These are phyloP conservation scores for Caenorhabditis sp. DNA, from an alignment of 2,888 invertebrate species.

Conservation along the genomic window DNA sequence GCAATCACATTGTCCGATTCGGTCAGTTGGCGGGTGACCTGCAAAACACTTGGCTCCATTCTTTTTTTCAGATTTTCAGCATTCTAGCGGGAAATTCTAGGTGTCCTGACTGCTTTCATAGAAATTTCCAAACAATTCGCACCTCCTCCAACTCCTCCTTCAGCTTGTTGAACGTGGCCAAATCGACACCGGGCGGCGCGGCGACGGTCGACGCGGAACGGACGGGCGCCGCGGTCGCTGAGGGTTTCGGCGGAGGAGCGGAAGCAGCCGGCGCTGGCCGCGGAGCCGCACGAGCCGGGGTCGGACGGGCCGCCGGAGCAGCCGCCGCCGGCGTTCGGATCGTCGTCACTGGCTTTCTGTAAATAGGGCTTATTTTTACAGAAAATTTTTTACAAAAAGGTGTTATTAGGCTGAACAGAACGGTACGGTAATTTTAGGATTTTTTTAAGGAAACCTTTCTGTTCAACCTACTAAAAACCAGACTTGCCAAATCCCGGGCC, in stretches of 20 bases:
- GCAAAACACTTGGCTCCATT: not conserved
- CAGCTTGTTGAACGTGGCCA: constrained; percentile 57
- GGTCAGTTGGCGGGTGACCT: constrained; percentile 64
- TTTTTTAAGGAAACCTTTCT: too few species aligned
- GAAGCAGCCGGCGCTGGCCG: constrained; percentile 1
- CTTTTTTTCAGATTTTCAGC: not conserved
- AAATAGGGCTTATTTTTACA: too few species aligned
- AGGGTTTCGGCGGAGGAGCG: constrained; percentile 12
- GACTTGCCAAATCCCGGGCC: too few species aligned
- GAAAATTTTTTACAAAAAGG: too few species aligned
- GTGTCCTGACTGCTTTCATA: too few species aligned
- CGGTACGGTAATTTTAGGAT: too few species aligned
- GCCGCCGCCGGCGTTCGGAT: constrained; percentile 38
- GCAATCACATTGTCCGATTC: constrained; percentile 88
- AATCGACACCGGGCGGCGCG: constrained; percentile 42
- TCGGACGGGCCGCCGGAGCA: constrained; percentile 27
- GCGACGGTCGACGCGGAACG: constrained; percentile 47
- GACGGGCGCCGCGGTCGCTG: constrained; percentile 31
- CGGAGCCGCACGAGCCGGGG: constrained; percentile 23
- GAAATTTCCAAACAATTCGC: too few species aligned
- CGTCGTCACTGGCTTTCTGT: constrained; percentile 46
- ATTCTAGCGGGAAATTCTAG: not conserved
- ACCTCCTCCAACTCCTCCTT: constrained; percentile 73
- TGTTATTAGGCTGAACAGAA: too few species aligned
- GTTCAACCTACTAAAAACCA: too few species aligned